Evolutionary conservation across 2,113 vertebrate species (phyloP).

Genomic region (Otis tarda): DNA sequence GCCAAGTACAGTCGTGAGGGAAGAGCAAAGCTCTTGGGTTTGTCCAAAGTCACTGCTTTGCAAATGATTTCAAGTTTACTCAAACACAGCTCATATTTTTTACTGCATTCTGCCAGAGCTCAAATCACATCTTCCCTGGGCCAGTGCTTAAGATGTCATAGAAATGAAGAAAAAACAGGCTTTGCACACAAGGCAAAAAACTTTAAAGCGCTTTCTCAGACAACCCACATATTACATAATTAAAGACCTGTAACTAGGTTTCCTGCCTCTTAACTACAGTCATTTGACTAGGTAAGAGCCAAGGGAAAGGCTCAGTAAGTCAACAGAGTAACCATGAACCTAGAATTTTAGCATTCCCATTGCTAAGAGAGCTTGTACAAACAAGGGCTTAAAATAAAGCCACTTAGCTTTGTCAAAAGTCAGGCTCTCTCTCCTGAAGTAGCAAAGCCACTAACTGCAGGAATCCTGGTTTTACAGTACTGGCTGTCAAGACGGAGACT

Average conservation of each 20-base stretch:
- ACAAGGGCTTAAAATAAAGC: slow-evolving; percentile 65
- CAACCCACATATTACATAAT: slow-evolving; percentile 57
- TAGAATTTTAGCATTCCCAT: slow-evolving; percentile 60
- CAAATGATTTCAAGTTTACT: not conserved
- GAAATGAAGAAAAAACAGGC: not conserved
- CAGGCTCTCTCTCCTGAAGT: not conserved
- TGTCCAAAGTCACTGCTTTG: not conserved
- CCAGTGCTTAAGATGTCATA: not conserved
- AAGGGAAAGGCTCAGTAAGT: slow-evolving; percentile 39
- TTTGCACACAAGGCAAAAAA: slow-evolving; percentile 26
- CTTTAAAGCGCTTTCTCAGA: slow-evolving; percentile 9
- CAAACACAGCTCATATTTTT: not conserved
- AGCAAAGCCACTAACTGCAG: slow-evolving; percentile 11
- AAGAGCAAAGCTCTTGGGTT: not conserved
- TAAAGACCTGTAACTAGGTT: slow-evolving; percentile 60
- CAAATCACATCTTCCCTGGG: not conserved
- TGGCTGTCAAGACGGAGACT: not conserved
- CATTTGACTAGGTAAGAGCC: slow-evolving; percentile 56
- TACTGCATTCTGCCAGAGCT: not conserved
- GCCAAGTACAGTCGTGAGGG: not conserved
- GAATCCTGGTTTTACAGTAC: slow-evolving; percentile 27
- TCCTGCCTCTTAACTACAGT: slow-evolving; percentile 57
- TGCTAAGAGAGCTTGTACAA: slow-evolving; percentile 58
- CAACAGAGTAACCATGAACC: slow-evolving; percentile 55
- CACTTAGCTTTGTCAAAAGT: slow-evolving; percentile 46